A percentile compares a stretch with the other conserved stretches of the same genome.
phyloP scores from a whole-genome alignment of 2,797 vertebrate species.

The Remorina albescens region DNA sequence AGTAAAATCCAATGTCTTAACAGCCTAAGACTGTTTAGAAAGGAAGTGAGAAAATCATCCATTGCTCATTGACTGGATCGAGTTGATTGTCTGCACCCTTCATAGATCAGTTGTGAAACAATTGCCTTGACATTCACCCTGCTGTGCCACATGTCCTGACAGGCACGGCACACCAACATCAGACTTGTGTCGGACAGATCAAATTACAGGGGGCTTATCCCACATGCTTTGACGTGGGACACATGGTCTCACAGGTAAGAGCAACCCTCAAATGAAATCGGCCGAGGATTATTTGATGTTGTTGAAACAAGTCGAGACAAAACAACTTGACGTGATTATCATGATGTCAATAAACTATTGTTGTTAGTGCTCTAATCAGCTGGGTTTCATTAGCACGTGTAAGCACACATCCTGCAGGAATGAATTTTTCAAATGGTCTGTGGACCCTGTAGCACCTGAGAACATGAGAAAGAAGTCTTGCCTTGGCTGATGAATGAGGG shows the following conservation, averaged over 20 bases:
- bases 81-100: slow-evolving; percentile 27
- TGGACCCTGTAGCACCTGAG: slow-evolving; percentile 34
- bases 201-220: slow-evolving; percentile 41
- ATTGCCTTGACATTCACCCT: slow-evolving; percentile 29
- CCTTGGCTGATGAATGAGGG: slow-evolving; percentile 21
- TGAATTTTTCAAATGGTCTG: slow-evolving; percentile 46
- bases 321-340: not conserved
- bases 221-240: slow-evolving; percentile 19
- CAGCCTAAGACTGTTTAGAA: slow-evolving; percentile 46
- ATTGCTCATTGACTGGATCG: slow-evolving; percentile 20
- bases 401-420: slow-evolving; percentile 44
- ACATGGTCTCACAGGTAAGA: slow-evolving; percentile 15
- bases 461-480: slow-evolving; percentile 16
- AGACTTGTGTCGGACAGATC: slow-evolving; percentile 55
- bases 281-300: not conserved
- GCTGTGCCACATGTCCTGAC: slow-evolving; percentile 53
- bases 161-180: slow-evolving; percentile 52
- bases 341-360: not conserved
- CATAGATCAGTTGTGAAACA: slow-evolving; percentile 53
- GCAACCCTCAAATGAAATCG: not conserved
- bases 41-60: slow-evolving; percentile 48
- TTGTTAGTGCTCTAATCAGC: slow-evolving; percentile 28
- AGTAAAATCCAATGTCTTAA: slow-evolving; percentile 54
- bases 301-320: slow-evolving; percentile 11
- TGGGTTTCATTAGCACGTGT: slow-evolving; percentile 41